Percentiles rank a stretch among this genome's conserved stretches.
Conservation (phyloP, 2,113 vertebrate genomes). For the Dicerorhinus sumatrensis region DNA sequence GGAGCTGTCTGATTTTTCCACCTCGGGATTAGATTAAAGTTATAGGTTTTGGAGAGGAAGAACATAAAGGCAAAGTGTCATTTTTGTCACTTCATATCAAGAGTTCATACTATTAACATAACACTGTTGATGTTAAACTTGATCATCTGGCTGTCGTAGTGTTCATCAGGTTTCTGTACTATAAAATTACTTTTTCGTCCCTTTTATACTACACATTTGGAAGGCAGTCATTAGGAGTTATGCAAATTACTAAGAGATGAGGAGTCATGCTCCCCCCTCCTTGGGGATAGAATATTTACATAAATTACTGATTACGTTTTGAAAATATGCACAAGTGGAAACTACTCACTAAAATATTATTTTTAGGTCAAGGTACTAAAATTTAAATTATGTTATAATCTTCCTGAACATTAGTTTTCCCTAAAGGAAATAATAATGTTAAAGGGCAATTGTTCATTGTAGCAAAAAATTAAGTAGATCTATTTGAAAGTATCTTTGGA, state of each 20-base stretch:
- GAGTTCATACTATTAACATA: neutral
- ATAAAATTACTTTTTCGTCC: fast-evolving
- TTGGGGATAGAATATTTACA: neutral
- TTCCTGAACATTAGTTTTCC: constrained; percentile 55
- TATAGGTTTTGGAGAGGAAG: neutral
- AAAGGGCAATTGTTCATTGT: constrained; percentile 8
- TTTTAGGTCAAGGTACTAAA: constrained; percentile 64
- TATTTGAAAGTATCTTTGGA: neutral
- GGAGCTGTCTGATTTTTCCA: neutral
- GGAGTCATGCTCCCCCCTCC: neutral
- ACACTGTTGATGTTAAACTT: neutral
- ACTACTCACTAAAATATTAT: constrained; percentile 71
- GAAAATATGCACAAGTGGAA: constrained; percentile 73
- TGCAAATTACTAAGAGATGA: neutral
- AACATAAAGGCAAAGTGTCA: neutral
- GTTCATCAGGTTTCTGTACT: neutral
- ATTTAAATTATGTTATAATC: constrained; percentile 42
- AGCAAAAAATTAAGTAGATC: neutral
- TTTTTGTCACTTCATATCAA: neutral
- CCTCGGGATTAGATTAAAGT: neutral
- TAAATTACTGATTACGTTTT: neutral
- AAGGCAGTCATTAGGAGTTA: neutral
- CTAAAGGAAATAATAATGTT: constrained; percentile 61
- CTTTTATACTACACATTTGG: too few relatives aligned
- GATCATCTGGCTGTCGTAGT: neutral